Conservation (phyloP, 1,140 invertebrate species). For the Bombus waltoni region DNA sequence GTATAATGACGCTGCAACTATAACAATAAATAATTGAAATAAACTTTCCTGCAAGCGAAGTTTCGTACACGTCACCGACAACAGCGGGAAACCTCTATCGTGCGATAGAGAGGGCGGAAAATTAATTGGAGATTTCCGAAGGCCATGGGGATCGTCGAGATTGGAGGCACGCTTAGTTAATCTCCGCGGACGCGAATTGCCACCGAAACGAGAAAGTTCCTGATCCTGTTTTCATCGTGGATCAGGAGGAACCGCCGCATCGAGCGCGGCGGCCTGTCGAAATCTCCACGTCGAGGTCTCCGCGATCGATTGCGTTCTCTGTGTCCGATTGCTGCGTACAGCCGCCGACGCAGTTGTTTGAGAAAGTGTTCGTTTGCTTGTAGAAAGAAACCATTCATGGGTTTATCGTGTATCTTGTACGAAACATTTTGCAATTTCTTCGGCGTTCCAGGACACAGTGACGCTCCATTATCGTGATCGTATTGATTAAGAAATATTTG, state of each 20-base stretch:
- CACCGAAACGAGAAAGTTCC: slow-evolving; percentile 67
- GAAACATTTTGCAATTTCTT: too few species aligned
- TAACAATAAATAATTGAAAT: too few species aligned
- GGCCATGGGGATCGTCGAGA: slow-evolving; percentile 67
- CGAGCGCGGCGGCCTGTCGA: slow-evolving; percentile 41
- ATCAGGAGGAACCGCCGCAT: slow-evolving; percentile 49
- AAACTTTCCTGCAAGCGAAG: too few species aligned
- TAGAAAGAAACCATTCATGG: not conserved
- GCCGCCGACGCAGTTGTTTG: not conserved
- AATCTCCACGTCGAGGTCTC: slow-evolving; percentile 68
- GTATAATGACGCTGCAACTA: too few species aligned
- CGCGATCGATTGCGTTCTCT: slow-evolving; percentile 49
- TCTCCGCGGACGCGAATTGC: slow-evolving; percentile 64
- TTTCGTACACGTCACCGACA: too few species aligned
- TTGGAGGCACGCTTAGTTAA: slow-evolving; percentile 76
- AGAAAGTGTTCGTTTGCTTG: not conserved
- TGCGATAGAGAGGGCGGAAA: slow-evolving; percentile 50
- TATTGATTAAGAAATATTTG: too few species aligned
- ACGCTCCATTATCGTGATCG: too few species aligned
- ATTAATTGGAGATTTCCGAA: slow-evolving; percentile 75
- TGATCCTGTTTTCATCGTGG: slow-evolving; percentile 71
- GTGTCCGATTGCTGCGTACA: not conserved
- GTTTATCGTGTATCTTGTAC: too few species aligned
- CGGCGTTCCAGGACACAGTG: too few species aligned
- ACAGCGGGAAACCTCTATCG: too few species aligned